phyloP scores from a whole-genome alignment of 2,888 invertebrate genomes.

The Scrobipalpa atriplicella region DNA sequence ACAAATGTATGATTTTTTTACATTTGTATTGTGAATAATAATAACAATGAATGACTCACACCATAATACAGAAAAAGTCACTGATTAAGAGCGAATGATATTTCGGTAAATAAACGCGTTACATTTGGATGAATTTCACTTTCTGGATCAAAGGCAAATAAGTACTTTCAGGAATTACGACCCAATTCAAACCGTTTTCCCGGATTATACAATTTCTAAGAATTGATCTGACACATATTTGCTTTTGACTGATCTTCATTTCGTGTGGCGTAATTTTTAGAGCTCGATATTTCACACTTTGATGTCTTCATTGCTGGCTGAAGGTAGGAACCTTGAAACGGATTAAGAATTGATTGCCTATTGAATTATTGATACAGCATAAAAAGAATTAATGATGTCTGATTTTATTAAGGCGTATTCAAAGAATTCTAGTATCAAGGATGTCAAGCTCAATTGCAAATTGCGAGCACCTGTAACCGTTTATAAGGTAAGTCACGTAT shows the following conservation, averaged over 20 bases:
- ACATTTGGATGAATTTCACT: too few relatives aligned
- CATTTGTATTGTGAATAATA: too few relatives aligned
- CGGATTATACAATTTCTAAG: background rate
- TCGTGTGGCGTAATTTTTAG: background rate
- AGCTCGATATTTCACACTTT: conserved; percentile 1
- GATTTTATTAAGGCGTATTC: background rate
- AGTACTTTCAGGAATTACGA: background rate
- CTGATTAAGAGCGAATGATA: background rate
- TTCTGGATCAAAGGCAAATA: too few relatives aligned
- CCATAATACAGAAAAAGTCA: too few relatives aligned
- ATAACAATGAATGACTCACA: too few relatives aligned
- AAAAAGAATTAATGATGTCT: background rate
- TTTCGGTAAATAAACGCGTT: background rate
- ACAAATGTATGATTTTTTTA: too few relatives aligned
- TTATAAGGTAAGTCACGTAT: too few relatives aligned
- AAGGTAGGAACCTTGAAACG: background rate
- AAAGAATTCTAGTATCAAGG: background rate
- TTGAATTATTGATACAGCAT: background rate
- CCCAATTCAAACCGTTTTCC: background rate
- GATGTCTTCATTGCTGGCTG: background rate
- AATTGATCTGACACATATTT: background rate
- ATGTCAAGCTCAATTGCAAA: too few relatives aligned
- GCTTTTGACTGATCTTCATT: background rate
- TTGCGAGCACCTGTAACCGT: background rate
- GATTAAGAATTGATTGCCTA: background rate